phyloP scores from a whole-genome alignment of 2,113 vertebrate genomes.

The Ursus arctos region DNA sequence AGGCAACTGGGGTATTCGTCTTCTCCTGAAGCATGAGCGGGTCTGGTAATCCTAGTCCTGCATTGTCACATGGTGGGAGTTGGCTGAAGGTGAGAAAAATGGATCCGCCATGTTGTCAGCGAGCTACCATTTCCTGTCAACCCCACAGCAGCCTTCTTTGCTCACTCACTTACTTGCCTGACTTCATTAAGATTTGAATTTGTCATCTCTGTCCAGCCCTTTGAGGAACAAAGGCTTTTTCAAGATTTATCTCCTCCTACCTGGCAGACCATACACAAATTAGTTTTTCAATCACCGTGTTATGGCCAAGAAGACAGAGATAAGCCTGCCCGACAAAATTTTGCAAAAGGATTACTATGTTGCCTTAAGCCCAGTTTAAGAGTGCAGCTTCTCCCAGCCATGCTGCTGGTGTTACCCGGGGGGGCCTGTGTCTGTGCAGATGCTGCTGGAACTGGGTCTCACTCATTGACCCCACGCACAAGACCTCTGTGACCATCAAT shows the following conservation, averaged over 20 bases:
- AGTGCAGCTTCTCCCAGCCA: neutral
- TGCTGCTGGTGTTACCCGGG: neutral
- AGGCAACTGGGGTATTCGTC: neutral
- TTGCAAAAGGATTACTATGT: neutral
- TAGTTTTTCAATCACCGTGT: neutral
- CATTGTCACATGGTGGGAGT: neutral
- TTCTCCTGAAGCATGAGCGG: neutral
- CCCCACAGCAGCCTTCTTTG: neutral
- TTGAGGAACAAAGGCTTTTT: neutral
- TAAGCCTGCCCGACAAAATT: neutral
- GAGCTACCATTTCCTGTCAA: neutral
- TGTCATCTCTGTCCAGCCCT: neutral
- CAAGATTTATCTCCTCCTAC: neutral
- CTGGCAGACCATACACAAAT: neutral
- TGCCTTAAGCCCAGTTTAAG: neutral
- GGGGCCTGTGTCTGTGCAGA: neutral
- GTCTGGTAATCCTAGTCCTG: neutral
- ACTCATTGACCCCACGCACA: neutral
- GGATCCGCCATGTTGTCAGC: neutral
- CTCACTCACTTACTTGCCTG: neutral
- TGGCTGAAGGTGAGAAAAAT: neutral
- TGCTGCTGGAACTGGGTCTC: neutral
- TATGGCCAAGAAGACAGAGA: neutral
- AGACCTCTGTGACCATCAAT: neutral
- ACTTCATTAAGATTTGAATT: neutral